Percentiles rank a stretch among this genome's conserved stretches.
Evolutionary conservation across 2,888 invertebrate genomes (phyloP).

Genomic region (Latrodectus hesperus): DNA sequence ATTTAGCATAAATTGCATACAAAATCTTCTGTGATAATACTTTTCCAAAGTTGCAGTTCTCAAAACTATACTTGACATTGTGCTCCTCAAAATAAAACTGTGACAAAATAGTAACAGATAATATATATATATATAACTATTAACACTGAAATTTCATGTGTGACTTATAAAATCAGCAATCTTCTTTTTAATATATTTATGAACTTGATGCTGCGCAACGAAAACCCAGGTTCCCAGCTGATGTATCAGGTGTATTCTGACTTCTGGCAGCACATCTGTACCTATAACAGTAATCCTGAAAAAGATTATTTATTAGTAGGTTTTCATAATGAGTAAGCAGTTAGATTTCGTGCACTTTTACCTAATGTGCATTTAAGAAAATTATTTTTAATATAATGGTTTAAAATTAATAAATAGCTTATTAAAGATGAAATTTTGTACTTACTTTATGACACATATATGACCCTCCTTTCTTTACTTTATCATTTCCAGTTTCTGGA

Average conservation of each 20-base stretch:
- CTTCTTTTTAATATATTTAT: not conserved
- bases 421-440: constrained; percentile 7
- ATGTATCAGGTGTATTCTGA: constrained; percentile 94
- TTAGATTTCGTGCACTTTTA: too few species aligned
- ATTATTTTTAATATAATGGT: not conserved
- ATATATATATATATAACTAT: too few species aligned
- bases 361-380: too few species aligned
- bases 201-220: constrained; percentile 82
- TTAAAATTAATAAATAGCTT: not conserved
- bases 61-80: too few species aligned
- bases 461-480: constrained; percentile 97
- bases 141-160: too few species aligned
- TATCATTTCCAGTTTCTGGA: constrained; percentile 79
- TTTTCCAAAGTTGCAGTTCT: too few species aligned
- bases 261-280: constrained; percentile 95
- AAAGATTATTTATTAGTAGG: constrained; percentile 1
- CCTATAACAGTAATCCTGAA: constrained; percentile 88
- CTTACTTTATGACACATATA: constrained; percentile 86
- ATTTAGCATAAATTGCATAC: too few species aligned
- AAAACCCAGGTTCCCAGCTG: constrained; percentile 94
- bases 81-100: too few species aligned
- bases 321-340: too few species aligned
- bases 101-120: too few species aligned
- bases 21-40: too few species aligned
- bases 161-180: too few species aligned